These are phyloP conservation scores for Antheraea mylitta DNA, from an alignment of 1,140 invertebrate species.

Conservation along the genomic window DNA sequence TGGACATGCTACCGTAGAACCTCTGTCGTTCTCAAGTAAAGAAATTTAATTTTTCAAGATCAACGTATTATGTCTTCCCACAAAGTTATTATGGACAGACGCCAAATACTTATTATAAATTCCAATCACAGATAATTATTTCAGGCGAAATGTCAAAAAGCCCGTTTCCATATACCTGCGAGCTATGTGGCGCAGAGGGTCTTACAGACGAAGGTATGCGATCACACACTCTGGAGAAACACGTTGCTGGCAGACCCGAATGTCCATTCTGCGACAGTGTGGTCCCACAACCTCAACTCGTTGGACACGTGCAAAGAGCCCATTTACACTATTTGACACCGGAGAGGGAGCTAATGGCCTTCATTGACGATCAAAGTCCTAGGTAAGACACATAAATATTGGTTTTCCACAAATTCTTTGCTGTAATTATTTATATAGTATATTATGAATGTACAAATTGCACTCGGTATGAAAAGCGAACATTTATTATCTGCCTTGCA, in stretches of 20 bases:
- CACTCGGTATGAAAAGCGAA: too few species aligned
- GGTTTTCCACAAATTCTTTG: too few species aligned
- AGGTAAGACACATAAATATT: constrained; percentile 68
- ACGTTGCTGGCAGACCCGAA: constrained; percentile 86
- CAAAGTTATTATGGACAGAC: too few species aligned
- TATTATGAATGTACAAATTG: too few species aligned
- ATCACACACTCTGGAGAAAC: constrained; percentile 86
- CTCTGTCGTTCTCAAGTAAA: too few species aligned
- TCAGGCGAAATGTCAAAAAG: constrained; percentile 57
- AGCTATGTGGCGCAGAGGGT: constrained; percentile 90
- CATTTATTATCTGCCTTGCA: too few species aligned
- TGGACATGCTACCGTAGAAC: too few species aligned
- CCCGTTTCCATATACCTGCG: constrained; percentile 82
- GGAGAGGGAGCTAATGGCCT: constrained; percentile 81
- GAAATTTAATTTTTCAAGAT: too few species aligned
- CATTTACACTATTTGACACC: constrained; percentile 90
- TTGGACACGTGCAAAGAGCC: constrained; percentile 88
- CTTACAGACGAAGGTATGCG: constrained; percentile 89
- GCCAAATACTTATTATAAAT: too few species aligned
- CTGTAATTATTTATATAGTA: too few species aligned
- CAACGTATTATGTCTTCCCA: too few species aligned
- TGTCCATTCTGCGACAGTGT: constrained; percentile 91
- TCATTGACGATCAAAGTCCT: constrained; percentile 83
- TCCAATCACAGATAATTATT: not conserved
- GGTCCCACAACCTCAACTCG: constrained; percentile 85